These are phyloP conservation scores for Epirrhoe tristata DNA, from an alignment of 2,888 invertebrate genomes.

Conservation along the genomic window DNA sequence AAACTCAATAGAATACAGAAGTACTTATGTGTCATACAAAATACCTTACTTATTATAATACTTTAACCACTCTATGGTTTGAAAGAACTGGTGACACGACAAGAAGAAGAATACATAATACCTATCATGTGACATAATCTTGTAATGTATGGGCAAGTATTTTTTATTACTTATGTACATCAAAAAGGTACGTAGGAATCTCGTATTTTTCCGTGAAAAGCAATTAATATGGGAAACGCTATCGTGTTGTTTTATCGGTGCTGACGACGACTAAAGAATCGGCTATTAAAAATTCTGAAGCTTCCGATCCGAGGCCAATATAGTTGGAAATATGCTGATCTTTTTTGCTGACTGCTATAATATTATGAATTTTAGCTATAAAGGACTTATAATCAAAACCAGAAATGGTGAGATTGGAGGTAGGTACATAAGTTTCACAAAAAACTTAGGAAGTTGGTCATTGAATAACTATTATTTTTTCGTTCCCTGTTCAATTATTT, in stretches of 20 bases:
- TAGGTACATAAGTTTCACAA: too few relatives aligned
- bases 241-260: slow-evolving; percentile 16
- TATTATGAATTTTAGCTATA: neutral
- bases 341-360: neutral
- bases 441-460: too few relatives aligned
- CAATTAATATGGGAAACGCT: slow-evolving; percentile 22
- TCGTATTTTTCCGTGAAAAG: slow-evolving; percentile 16
- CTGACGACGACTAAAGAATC: slow-evolving; percentile 12
- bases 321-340: neutral
- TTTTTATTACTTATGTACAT: slow-evolving; percentile 17
- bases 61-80: too few relatives aligned
- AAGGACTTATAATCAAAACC: too few relatives aligned
- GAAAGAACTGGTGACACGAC: too few relatives aligned
- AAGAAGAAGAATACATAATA: too few relatives aligned
- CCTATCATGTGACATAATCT: neutral
- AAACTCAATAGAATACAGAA: too few relatives aligned
- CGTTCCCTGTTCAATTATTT: too few relatives aligned
- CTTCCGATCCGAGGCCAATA: neutral
- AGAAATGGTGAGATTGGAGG: too few relatives aligned
- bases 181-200: slow-evolving; percentile 12
- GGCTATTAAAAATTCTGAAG: slow-evolving; percentile 29
- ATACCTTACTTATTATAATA: too few relatives aligned
- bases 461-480: too few relatives aligned
- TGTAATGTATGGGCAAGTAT: neutral
- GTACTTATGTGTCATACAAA: too few relatives aligned